Percentiles rank a stretch among this genome's conserved stretches.
Conservation (phyloP, 2,797 vertebrate genomes). For the Remorina albescens region DNA sequence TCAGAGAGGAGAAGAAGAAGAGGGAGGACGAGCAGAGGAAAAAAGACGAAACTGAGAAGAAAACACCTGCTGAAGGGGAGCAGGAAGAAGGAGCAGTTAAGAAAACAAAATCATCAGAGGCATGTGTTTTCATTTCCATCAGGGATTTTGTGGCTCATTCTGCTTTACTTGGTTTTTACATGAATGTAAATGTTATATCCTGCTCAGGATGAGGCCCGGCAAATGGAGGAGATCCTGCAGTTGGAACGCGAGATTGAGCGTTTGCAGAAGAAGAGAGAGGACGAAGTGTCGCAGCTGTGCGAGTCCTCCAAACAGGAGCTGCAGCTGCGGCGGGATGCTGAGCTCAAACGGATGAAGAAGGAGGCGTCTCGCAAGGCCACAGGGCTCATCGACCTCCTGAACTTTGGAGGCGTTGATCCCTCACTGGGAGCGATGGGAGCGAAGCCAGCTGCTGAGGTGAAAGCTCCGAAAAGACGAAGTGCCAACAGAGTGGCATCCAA, state of each 20-base stretch:
- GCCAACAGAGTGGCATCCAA: constrained; percentile 55
- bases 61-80: constrained; percentile 66
- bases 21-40: constrained; percentile 77
- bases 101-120: constrained; percentile 62
- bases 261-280: constrained; percentile 90
- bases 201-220: constrained; percentile 83
- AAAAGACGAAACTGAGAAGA: constrained; percentile 77
- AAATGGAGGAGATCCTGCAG: constrained; percentile 94
- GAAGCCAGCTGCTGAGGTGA: constrained; percentile 57
- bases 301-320: constrained; percentile 90
- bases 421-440: constrained; percentile 41
- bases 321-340: constrained; percentile 88
- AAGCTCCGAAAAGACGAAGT: constrained; percentile 43
- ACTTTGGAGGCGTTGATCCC: constrained; percentile 87
- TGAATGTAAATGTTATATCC: neutral
- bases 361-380: constrained; percentile 92
- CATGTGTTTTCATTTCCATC: neutral
- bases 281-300: constrained; percentile 90
- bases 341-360: constrained; percentile 92
- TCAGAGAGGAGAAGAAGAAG: constrained; percentile 85
- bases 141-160: neutral
- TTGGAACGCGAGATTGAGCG: constrained; percentile 93
- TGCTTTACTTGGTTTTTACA: neutral
- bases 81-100: constrained; percentile 42
- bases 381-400: constrained; percentile 90